phyloP scores from a whole-genome alignment of 2,797 vertebrate species.

The Ambastaia sidthimunki region DNA sequence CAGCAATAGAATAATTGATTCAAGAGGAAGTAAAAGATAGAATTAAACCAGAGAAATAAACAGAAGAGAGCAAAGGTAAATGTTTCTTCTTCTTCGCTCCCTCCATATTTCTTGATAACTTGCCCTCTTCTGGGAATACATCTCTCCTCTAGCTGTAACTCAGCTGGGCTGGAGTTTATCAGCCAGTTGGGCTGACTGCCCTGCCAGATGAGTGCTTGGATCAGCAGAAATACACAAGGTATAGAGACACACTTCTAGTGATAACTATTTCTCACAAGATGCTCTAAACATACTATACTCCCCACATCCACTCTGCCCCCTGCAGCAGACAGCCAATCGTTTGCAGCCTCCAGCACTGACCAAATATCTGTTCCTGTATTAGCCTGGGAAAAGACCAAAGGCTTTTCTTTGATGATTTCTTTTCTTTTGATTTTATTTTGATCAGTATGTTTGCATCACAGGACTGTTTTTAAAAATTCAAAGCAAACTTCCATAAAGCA shows the following conservation, averaged over 20 bases:
- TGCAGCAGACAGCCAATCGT: constrained; percentile 43
- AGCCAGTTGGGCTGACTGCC: constrained; percentile 8
- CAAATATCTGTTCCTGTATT: constrained; percentile 37
- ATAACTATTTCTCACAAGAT: constrained; percentile 33
- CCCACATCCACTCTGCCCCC: background rate
- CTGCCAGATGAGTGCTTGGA: constrained; percentile 44
- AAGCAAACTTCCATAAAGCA: background rate
- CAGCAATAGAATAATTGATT: constrained; percentile 21
- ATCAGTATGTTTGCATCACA: constrained; percentile 32
- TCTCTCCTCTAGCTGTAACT: constrained; percentile 18
- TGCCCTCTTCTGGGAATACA: background rate
- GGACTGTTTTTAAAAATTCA: constrained; percentile 27
- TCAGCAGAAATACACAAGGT: constrained; percentile 61
- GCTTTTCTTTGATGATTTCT: constrained; percentile 48
- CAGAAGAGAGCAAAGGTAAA: constrained; percentile 55
- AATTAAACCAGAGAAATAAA: constrained; percentile 39
- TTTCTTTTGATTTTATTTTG: no score
- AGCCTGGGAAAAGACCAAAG: background rate
- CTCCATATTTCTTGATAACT: constrained; percentile 21
- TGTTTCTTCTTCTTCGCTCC: background rate
- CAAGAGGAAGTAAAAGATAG: constrained; percentile 23
- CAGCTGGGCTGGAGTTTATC: constrained; percentile 26
- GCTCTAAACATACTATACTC: constrained; percentile 28
- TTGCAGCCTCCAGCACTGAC: constrained; percentile 1
- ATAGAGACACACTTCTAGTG: constrained; percentile 46